Evolutionary conservation across 2,113 vertebrate species (phyloP), one percentile per base, ranked within the genome.

Genomic region (Myodes glareolus): DNA sequence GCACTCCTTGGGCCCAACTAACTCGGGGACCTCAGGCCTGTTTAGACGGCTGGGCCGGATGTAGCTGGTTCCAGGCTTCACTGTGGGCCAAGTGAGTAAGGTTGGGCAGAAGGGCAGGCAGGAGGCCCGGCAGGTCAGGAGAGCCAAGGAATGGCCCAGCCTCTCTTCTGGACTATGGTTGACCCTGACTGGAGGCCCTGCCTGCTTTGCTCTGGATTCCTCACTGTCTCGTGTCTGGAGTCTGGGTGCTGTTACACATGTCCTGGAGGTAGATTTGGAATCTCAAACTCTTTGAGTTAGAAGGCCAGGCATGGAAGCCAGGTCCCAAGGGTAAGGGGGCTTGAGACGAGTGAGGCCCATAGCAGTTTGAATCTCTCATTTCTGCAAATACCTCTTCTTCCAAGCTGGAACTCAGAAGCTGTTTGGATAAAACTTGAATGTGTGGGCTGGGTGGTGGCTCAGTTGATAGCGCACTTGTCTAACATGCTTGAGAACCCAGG

Each of bases 1-100:
- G 94, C 96, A 97, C 92, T 97, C 94, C 95, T 50, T 82, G 97
- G 94, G 93, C 92, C 80, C 47, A 19, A 52, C 39, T 1, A 91
- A 94, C 86, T 88, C 82, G 65, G 47, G 89, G 96, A 68, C 96
- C 82, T 96, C 78, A 76, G 95, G 78, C 82, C 97, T 97, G 89
- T 97, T 98, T 96, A 97, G 97, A 95, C 92, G 93, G 95, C 97
- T 84, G 92, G 92, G 97, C 97, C 88, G 95, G 97, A 97, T 96
- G 6, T 93, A 80, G 94, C 90, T 47, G 16, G 31, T 29, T 97
- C 73, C 92, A 97, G 94, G 75, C n/a, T 0, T 89, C 72, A 86
- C n/a, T 12, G n/a, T 11, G 4, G 82, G 97, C 97, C 97, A 97
- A 95, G 91, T 93, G 92, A 96, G 92, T 0, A 77, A 70, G 7